These are phyloP conservation scores for Pycnonotus jocosus DNA, from an alignment of 2,113 vertebrate species.

Conservation along the genomic window DNA sequence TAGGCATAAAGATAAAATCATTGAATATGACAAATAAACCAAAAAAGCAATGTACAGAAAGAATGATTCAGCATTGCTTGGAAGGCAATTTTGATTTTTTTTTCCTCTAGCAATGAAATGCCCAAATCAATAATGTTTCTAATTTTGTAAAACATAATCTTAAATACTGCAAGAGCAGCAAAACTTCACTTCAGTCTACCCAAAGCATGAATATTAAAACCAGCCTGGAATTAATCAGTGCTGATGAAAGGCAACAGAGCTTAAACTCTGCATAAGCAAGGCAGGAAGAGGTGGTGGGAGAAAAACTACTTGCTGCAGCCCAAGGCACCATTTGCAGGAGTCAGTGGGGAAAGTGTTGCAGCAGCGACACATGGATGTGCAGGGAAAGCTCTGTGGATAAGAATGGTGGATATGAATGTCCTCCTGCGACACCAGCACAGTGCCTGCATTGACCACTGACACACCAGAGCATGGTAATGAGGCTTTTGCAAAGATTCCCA, in stretches of 20 bases:
- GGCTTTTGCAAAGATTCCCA: not conserved
- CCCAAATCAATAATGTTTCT: slow-evolving; percentile 53
- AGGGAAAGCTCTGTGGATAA: not conserved
- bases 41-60: slow-evolving; percentile 48
- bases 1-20: slow-evolving; percentile 38
- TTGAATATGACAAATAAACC: slow-evolving; percentile 44
- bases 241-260: slow-evolving; percentile 8
- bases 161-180: slow-evolving; percentile 39
- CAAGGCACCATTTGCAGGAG: not conserved
- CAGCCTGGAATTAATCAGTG: slow-evolving; percentile 27
- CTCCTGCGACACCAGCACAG: not conserved
- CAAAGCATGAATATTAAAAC: slow-evolving; percentile 39
- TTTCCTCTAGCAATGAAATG: slow-evolving; percentile 16
- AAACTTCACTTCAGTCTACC: slow-evolving; percentile 15
- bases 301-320: not conserved
- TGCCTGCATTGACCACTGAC: not conserved
- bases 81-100: not conserved
- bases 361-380: not conserved
- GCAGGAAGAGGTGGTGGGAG: not conserved
- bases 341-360: not conserved
- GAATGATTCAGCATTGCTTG: slow-evolving; percentile 31
- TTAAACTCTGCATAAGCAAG: not conserved
- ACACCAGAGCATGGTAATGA: accelerated
- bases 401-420: accelerated
- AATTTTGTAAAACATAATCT: slow-evolving; percentile 60